Evolutionary conservation across 2,797 vertebrate genomes (phyloP), one percentile per base, ranked within the genome.

Genomic region (Rousettus madagascariensis): DNA sequence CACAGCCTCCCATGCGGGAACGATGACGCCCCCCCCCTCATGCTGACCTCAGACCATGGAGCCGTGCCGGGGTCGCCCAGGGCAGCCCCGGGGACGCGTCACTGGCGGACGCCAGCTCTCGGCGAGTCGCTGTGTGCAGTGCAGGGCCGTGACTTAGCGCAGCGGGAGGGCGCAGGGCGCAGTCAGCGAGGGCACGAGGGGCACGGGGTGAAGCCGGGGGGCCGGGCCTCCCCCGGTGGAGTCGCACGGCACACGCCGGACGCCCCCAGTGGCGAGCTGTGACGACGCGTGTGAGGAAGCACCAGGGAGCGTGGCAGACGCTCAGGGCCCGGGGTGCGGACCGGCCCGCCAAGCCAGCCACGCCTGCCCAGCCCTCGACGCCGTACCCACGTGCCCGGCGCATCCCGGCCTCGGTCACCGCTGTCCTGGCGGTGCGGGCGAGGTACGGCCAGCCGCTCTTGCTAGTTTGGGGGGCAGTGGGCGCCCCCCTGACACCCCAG

Each of bases 191-290:
- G 38, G 61, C 19, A 5, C 38, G 16, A 65, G 53, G 51, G 2
- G 2, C 20, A 1, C 5, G 24, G 13, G 33, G 17, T 0, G 2
- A n/a, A 1, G 8, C 5, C 19, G 30, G 26, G 75, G 80, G 5
- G 7, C 16, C 15, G 15, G 38, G 53, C n/a, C 13, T 43, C 28
- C 26, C 22, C 30, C 20, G 0, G 2, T 8, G 41, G 9, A n/a
- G 77, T 8, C 17, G 2, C 6, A 0, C 0, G 4, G 36, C 9
- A 8, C 1, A 20, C 0, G 3, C 83, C 16, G 33, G 3, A 15
- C 12, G 22, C 10, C 38, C 5, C 3, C 3, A 20, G n/a, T 8
- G 28, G 46, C 1, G 30, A 7, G 11, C 4, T 72, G 69, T 78
- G 51, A 53, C 38, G 36, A 15, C 3, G 2, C 0, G 3, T 26